Conservation (phyloP, 2,113 vertebrate genomes). For the Peromyscus californicus region DNA sequence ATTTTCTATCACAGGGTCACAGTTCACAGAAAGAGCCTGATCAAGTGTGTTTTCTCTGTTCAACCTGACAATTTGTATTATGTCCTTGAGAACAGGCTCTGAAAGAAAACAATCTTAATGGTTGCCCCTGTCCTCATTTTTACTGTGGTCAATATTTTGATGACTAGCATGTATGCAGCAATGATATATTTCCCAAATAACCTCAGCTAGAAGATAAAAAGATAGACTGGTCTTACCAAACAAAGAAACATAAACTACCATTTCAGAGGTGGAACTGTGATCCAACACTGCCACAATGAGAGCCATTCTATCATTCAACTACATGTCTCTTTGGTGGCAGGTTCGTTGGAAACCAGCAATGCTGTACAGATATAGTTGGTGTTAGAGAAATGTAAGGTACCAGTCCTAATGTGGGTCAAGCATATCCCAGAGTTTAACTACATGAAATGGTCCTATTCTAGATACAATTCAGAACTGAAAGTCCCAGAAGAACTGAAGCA, state of each 20-base stretch:
- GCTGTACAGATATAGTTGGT: neutral
- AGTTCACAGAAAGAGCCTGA: conserved; percentile 42
- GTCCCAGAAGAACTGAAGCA: neutral
- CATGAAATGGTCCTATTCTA: neutral
- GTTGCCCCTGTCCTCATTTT: neutral
- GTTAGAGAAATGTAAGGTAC: neutral
- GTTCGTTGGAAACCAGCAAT: neutral
- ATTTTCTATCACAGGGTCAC: conserved; percentile 21
- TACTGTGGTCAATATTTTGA: conserved; percentile 18
- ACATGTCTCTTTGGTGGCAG: neutral
- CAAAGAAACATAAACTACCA: neutral
- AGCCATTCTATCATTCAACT: neutral
- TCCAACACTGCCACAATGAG: neutral
- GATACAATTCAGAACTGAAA: neutral
- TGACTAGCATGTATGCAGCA: neutral
- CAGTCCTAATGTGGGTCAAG: neutral
- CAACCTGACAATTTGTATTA: conserved; percentile 20
- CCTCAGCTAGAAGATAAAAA: neutral
- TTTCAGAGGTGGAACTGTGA: too few species aligned
- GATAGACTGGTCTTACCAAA: neutral
- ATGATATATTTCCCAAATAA: neutral
- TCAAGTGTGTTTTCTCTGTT: neutral
- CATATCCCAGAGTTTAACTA: neutral
- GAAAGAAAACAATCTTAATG: conserved; percentile 21
- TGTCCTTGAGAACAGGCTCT: neutral